Percentiles rank a stretch among this genome's conserved stretches.
phyloP scores from a whole-genome alignment of 2,888 invertebrate genomes.

The Amiota mariae region DNA sequence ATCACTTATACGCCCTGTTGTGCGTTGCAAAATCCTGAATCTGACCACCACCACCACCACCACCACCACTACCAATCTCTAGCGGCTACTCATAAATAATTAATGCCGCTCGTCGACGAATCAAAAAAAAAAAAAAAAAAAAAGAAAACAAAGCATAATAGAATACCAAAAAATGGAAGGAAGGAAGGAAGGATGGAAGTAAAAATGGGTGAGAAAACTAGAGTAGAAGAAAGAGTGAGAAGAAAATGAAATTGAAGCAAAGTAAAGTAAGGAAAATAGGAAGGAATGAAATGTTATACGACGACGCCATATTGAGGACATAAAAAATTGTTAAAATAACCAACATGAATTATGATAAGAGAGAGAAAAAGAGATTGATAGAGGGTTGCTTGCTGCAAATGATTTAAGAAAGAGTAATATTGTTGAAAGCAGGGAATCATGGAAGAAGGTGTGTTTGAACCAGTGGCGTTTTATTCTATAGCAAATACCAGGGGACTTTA shows the following conservation, averaged over 20 bases:
- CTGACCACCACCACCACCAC: background rate
- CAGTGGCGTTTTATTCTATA: too few relatives aligned
- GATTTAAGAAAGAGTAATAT: too few relatives aligned
- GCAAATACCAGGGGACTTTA: too few relatives aligned
- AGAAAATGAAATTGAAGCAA: too few relatives aligned
- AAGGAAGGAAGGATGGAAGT: constrained; percentile 14
- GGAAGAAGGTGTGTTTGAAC: too few relatives aligned
- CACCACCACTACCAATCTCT: constrained; percentile 1
- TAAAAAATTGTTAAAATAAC: constrained; percentile 55
- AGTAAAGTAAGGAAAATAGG: too few relatives aligned
- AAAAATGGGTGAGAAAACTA: constrained; percentile 30
- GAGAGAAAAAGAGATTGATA: too few relatives aligned
- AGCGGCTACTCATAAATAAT: constrained; percentile 58
- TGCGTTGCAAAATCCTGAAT: constrained; percentile 11
- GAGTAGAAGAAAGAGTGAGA: too few relatives aligned
- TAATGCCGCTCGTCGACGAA: constrained; percentile 49
- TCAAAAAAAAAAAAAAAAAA: constrained; percentile 1
- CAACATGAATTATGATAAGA: constrained; percentile 46
- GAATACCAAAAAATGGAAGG: background rate
- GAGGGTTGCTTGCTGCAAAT: too few relatives aligned
- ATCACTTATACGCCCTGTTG: constrained; percentile 60
- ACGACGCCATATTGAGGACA: constrained; percentile 56
- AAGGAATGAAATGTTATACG: too few relatives aligned
- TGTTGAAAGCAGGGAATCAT: too few relatives aligned
- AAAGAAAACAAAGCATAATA: background rate